A percentile compares a stretch with the other conserved stretches of the same genome.
These are phyloP conservation scores for Hippocampus guttulatus DNA, from an alignment of 2,113 vertebrate species.

Conservation along the genomic window DNA sequence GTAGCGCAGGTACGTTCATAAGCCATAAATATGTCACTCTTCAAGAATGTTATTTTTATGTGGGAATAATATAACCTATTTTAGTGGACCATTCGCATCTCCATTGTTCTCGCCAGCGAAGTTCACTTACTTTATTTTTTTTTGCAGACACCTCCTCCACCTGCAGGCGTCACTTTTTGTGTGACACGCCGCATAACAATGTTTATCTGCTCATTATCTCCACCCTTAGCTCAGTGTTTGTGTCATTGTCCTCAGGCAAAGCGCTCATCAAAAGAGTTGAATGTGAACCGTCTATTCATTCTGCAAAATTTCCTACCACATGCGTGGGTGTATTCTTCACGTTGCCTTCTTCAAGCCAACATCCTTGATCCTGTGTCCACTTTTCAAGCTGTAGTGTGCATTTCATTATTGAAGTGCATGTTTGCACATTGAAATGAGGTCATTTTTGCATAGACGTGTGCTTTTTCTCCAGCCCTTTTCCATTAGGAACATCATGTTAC, in stretches of 20 bases:
- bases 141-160: slow-evolving; percentile 28
- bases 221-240: slow-evolving; percentile 40
- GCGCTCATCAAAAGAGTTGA: slow-evolving; percentile 12
- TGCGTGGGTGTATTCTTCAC: background rate
- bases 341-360: background rate
- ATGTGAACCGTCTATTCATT: slow-evolving; percentile 16
- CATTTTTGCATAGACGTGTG: background rate
- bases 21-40: background rate
- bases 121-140: slow-evolving; percentile 32
- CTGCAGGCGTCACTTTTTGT: slow-evolving; percentile 31
- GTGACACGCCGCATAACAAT: slow-evolving; percentile 22
- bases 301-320: background rate
- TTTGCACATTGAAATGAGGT: background rate
- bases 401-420: background rate
- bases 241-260: slow-evolving; percentile 13
- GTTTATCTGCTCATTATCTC: slow-evolving; percentile 43
- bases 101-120: slow-evolving; percentile 21
- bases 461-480: background rate
- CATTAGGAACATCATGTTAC: background rate
- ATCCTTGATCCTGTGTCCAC: background rate
- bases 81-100: background rate
- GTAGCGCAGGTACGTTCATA: no score
- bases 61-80: background rate
- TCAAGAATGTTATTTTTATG: background rate
- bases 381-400: background rate